Evolutionary conservation across 1,140 invertebrate genomes (phyloP).

Genomic region (Drosophila repletoides): DNA sequence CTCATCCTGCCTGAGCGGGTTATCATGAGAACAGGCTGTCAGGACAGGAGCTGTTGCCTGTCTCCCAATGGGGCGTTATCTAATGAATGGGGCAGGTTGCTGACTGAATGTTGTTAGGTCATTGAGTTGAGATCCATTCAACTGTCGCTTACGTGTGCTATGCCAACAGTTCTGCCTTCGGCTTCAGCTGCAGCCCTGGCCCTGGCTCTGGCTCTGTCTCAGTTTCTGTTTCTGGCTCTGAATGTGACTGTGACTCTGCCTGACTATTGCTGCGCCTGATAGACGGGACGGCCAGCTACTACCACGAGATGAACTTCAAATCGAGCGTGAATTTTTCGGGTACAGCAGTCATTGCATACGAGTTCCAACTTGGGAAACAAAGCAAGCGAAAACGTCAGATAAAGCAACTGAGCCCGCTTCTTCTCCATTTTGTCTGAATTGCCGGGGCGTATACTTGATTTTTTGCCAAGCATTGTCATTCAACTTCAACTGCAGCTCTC

Average conservation of each 20-base stretch:
- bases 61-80: conserved; percentile 31
- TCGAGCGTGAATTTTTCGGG: conserved; percentile 68
- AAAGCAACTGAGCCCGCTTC: conserved; percentile 27
- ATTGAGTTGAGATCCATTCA: conserved; percentile 60
- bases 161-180: conserved; percentile 1
- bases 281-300: conserved; percentile 41
- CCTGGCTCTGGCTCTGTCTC: neutral
- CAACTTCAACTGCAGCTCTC: conserved; percentile 56
- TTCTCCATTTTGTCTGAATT: neutral
- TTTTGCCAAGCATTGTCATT: conserved; percentile 50
- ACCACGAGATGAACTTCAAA: conserved; percentile 55
- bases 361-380: conserved; percentile 38
- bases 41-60: conserved; percentile 17
- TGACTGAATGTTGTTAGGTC: conserved; percentile 41
- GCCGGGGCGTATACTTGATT: conserved; percentile 58
- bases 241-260: neutral
- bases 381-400: conserved; percentile 63
- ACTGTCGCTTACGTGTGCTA: conserved; percentile 48
- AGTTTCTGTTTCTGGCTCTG: neutral
- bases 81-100: conserved; percentile 50
- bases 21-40: conserved; percentile 34
- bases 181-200: neutral
- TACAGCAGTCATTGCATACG: conserved; percentile 29
- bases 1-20: neutral
- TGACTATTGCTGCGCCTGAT: conserved; percentile 41